Evolutionary conservation across 2,113 vertebrate genomes (phyloP).

Genomic region (Tachysurus vachellii): DNA sequence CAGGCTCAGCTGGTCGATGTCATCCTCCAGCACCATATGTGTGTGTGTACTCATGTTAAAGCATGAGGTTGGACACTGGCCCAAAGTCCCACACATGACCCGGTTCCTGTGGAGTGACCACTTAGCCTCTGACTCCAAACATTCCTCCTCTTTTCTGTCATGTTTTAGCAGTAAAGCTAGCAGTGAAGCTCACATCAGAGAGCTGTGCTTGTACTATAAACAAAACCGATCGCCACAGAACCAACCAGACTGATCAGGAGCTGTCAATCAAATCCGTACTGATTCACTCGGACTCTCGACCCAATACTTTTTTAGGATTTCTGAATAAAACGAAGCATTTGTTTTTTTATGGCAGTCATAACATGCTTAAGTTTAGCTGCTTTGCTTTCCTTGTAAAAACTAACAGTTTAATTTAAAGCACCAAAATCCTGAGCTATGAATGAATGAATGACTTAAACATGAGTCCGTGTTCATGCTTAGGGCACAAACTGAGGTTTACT

Average conservation of each 20-base stretch:
- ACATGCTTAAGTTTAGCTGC: too few species aligned
- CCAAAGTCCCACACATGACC: slow-evolving; percentile 8
- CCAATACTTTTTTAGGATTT: not conserved
- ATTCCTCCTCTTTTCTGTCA: not conserved
- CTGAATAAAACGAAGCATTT: not conserved
- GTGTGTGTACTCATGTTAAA: not conserved
- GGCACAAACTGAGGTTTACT: not conserved
- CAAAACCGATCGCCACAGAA: not conserved
- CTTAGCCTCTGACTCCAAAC: not conserved
- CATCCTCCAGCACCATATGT: not conserved
- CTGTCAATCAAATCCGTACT: not conserved
- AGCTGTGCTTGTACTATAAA: not conserved
- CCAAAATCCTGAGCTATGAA: not conserved
- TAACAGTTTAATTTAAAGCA: too few species aligned
- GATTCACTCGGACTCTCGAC: not conserved
- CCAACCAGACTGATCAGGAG: not conserved
- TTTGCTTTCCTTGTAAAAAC: too few species aligned
- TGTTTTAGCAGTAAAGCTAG: not conserved
- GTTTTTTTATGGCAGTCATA: too few species aligned
- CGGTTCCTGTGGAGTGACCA: slow-evolving; percentile 1
- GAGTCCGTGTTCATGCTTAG: too few species aligned
- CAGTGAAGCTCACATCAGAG: not conserved
- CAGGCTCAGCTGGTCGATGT: slow-evolving; percentile 36
- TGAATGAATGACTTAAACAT: not conserved
- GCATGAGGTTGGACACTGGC: not conserved